phyloP scores from a whole-genome alignment of 1,140 invertebrate genomes.

The Hyles euphorbiae region DNA sequence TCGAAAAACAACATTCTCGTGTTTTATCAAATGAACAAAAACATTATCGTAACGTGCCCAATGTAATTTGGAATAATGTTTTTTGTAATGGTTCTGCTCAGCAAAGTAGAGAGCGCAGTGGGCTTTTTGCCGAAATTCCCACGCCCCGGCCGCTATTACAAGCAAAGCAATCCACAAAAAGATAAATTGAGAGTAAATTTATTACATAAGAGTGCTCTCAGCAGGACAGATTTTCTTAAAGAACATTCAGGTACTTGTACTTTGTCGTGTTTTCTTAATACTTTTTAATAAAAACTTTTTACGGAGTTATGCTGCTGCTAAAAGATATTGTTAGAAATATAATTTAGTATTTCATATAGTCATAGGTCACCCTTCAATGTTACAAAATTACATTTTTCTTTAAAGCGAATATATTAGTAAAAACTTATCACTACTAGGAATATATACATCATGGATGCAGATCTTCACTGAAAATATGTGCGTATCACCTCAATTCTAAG shows the following conservation, averaged over 20 bases:
- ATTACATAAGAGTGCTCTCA: constrained; percentile 55
- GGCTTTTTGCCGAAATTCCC: constrained; percentile 49
- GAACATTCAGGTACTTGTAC: constrained; percentile 42
- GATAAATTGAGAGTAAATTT: constrained; percentile 61
- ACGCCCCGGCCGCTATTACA: constrained; percentile 45
- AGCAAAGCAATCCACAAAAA: constrained; percentile 55
- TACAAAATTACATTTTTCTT: no score
- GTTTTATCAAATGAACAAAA: constrained; percentile 42
- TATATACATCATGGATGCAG: no score
- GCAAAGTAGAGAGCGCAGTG: constrained; percentile 38
- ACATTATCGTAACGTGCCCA: constrained; percentile 43
- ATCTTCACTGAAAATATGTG: no score
- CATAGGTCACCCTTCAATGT: no score
- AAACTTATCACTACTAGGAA: no score
- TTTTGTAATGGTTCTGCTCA: constrained; percentile 43
- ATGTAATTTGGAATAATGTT: constrained; percentile 53
- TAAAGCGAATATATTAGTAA: no score
- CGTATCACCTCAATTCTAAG: no score
- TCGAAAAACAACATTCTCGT: constrained; percentile 33
- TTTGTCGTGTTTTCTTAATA: constrained; percentile 39
- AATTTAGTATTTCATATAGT: no score
- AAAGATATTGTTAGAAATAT: no score
- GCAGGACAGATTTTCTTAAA: constrained; percentile 52
- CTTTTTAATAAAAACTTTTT: constrained; percentile 19
- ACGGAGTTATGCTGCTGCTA: neutral